Percentiles rank a stretch among this genome's conserved stretches.
phyloP scores from a whole-genome alignment of 2,797 vertebrate genomes.

The Hyperoplus immaculatus region DNA sequence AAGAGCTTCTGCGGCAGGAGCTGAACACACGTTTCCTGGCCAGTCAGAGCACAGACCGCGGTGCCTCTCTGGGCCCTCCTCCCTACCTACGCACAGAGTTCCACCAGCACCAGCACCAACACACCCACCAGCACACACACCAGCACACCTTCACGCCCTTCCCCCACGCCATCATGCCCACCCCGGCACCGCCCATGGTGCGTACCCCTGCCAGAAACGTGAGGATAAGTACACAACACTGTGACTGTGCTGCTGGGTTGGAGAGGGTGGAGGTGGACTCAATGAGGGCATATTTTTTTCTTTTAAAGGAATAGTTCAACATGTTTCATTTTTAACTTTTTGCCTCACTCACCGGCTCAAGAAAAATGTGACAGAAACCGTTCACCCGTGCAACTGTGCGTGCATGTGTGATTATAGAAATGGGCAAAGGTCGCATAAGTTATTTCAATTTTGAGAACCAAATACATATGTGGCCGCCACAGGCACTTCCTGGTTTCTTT shows the following conservation, averaged over 20 bases:
- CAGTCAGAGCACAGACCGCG: conserved; percentile 95
- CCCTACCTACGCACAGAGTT: conserved; percentile 99
- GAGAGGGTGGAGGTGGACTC: conserved; percentile 22
- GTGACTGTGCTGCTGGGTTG: conserved; percentile 43
- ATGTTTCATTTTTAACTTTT: too few species aligned
- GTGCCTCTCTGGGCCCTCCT: conserved; percentile 92
- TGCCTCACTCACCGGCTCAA: too few species aligned
- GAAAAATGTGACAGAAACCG: too few species aligned
- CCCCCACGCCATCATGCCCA: conserved; percentile 98
- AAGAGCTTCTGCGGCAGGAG: conserved; percentile 98
- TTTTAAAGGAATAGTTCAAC: neutral
- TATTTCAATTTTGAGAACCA: too few species aligned
- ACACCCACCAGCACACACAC: conserved; percentile 99
- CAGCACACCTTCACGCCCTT: conserved; percentile 99
- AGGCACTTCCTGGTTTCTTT: too few species aligned
- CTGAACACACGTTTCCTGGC: conserved; percentile 98
- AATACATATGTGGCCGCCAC: too few species aligned
- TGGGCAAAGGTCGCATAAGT: too few species aligned
- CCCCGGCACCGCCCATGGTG: conserved; percentile 99
- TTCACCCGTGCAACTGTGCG: too few species aligned
- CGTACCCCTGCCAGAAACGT: conserved; percentile 99
- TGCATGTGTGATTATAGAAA: too few species aligned
- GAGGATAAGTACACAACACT: conserved; percentile 94
- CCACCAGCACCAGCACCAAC: conserved; percentile 99
- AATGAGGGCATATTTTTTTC: neutral